Conservation (phyloP, 2,113 vertebrate genomes). For the Clarias macrocephalus region DNA sequence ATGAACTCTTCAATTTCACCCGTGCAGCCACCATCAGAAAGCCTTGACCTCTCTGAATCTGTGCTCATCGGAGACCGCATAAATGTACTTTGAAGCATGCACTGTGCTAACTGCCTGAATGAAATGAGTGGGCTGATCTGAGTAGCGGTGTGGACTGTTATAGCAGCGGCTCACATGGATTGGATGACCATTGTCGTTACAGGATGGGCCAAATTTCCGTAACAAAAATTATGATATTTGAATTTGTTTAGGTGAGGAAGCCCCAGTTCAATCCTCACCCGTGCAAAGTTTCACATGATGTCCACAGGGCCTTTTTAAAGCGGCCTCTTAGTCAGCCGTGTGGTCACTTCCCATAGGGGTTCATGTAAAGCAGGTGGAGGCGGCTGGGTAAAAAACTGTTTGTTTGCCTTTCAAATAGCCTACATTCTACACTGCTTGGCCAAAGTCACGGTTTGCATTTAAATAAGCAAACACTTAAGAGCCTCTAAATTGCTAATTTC, state of each 20-base stretch:
- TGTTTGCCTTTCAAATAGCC: too few species aligned
- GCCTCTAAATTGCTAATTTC: too few species aligned
- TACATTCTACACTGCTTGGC: too few species aligned
- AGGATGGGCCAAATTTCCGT: constrained; percentile 53
- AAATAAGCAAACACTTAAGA: too few species aligned
- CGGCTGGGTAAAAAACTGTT: too few species aligned
- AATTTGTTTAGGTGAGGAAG: background rate
- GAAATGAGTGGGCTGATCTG: constrained; percentile 64
- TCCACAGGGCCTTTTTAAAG: background rate
- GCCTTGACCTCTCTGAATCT: constrained; percentile 60
- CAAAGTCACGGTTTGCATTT: too few species aligned
- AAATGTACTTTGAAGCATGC: constrained; percentile 65
- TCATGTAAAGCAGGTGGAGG: too few species aligned
- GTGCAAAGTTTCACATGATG: background rate
- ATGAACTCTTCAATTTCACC: constrained; percentile 57
- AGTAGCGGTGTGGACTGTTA: constrained; percentile 62
- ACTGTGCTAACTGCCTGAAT: constrained; percentile 57
- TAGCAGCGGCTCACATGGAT: constrained; percentile 71
- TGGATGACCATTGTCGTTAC: constrained; percentile 58
- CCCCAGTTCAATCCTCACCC: background rate
- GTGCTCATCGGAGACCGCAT: constrained; percentile 67
- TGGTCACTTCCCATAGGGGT: too few species aligned
- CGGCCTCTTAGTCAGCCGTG: too few species aligned
- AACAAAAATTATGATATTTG: background rate
- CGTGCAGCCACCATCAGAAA: constrained; percentile 72